A percentile compares a stretch with the other conserved stretches of the same genome.
phyloP scores from a whole-genome alignment of 2,113 vertebrate species.

The Bagarius yarrelli region DNA sequence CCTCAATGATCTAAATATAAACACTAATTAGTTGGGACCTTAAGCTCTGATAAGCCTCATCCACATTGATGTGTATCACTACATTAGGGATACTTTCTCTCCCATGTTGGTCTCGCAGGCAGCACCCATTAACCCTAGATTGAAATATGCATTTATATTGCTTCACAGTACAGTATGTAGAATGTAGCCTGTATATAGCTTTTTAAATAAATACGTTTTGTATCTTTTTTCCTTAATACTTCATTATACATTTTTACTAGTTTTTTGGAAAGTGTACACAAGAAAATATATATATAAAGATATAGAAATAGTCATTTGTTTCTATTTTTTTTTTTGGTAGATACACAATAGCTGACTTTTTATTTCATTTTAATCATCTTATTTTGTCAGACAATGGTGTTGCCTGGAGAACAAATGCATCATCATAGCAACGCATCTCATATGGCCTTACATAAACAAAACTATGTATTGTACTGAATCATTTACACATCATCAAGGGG shows the following conservation, averaged over 20 bases:
- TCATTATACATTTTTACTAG: conserved; percentile 84
- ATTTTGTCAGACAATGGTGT: conserved; percentile 71
- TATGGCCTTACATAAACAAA: conserved; percentile 84
- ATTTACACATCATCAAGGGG: conserved; percentile 60
- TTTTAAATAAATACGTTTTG: conserved; percentile 92
- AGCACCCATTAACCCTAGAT: conserved; percentile 73
- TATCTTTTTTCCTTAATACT: conserved; percentile 81
- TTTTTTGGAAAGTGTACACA: conserved; percentile 78
- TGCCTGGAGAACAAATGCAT: conserved; percentile 87
- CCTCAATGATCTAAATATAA: conserved; percentile 11
- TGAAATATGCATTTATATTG: conserved; percentile 73
- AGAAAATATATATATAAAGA: conserved; percentile 67
- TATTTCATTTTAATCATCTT: conserved; percentile 41
- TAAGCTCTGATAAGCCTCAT: conserved; percentile 66
- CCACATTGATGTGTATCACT: conserved; percentile 59
- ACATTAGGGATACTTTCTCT: conserved; percentile 74
- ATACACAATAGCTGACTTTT: conserved; percentile 44
- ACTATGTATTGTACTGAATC: conserved; percentile 70
- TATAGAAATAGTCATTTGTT: conserved; percentile 63
- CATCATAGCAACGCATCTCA: conserved; percentile 64
- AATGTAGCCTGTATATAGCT: conserved; percentile 99
- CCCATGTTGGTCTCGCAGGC: conserved; percentile 82
- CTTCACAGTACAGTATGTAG: conserved; percentile 78
- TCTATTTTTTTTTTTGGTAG: conserved; percentile 50
- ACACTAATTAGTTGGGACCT: conserved; percentile 56